Percentiles rank a stretch among this genome's conserved stretches.
Conservation (phyloP, 1,140 invertebrate genomes). For the Contarinia nasturtii region DNA sequence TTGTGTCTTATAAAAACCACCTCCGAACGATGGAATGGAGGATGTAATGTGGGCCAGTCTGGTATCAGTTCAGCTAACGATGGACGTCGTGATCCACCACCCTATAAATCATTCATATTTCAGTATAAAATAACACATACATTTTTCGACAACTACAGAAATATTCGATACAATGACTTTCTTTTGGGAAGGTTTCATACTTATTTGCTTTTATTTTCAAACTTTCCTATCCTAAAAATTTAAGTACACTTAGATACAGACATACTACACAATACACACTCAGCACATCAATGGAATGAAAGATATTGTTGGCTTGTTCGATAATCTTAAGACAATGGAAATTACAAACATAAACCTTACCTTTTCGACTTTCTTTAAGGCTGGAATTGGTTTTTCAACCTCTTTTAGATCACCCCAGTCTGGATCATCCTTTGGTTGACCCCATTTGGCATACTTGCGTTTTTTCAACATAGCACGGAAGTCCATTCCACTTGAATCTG, state of each 20-base stretch:
- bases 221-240: too few species aligned
- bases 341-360: slow-evolving; percentile 32
- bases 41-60: slow-evolving; percentile 86
- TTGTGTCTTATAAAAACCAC: slow-evolving; percentile 7
- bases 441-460: slow-evolving; percentile 90
- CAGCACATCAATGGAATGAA: neutral
- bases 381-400: slow-evolving; percentile 64
- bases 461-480: slow-evolving; percentile 96
- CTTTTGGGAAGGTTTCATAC: too few species aligned
- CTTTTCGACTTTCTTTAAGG: slow-evolving; percentile 81
- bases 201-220: too few species aligned
- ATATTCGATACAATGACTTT: too few species aligned
- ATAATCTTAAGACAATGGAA: slow-evolving; percentile 11
- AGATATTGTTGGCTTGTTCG: neutral
- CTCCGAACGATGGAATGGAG: slow-evolving; percentile 41
- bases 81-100: slow-evolving; percentile 52
- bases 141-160: too few species aligned
- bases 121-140: neutral
- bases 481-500: slow-evolving; percentile 92
- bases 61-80: slow-evolving; percentile 89
- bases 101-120: slow-evolving; percentile 20
- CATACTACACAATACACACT: neutral
- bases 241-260: too few species aligned
- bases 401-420: slow-evolving; percentile 89
- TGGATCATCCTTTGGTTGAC: slow-evolving; percentile 66